Evolutionary conservation across 2,888 invertebrate genomes (phyloP), one percentile per base, ranked within the genome.

Genomic region (Perdita meconis): DNA sequence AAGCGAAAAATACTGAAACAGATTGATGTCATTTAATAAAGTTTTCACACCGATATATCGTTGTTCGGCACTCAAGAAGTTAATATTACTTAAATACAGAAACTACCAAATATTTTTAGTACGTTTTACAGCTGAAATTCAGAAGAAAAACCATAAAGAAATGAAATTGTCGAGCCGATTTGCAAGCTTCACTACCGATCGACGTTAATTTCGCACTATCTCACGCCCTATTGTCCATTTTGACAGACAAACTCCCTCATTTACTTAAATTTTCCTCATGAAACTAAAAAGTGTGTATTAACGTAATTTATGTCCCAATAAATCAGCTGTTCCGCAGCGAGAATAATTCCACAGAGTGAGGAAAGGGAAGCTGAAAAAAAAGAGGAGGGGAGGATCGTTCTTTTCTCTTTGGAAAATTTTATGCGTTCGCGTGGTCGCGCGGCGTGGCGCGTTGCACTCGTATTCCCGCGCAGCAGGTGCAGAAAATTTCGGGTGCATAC

Each of bases 271-370:
- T 81, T 78, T 76, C 61, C 77, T 72, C 80, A 78, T 75, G 79
- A 81, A 78, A 83, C 78, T 75, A 83, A 84, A 82, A 81, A 82
- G 69, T 79, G 72, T 74, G 71, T 73, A 78, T 85, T 83, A 80
- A 74, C 65, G 80, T 87, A 86, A 88, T 88, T 86, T 87, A 87
- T 84, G 70, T 63, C 67, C 64, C 83, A 65, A 88, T 88, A 88
- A 86, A 87, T 87, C 85, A 88, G 72, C 67, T 64, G 38, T 42
- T 38, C 64, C 70, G 50, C 66, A 73, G 70, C 75, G 78, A 74
- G 82, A 84, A 86, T 86, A 86, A 84, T 86, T 87, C 82, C 78
- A 38, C 55, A 22, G 36, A 6, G n/a, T n/a, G n/a, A n/a, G n/a
- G n/a, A n/a, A n/a, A n/a, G n/a, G n/a, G n/a, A n/a, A n/a, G n/a